Base-by-base conservation (phyloP, 37 sponge, comb jelly and placozoan genomes). In the Oscarella lobularis region DNA sequence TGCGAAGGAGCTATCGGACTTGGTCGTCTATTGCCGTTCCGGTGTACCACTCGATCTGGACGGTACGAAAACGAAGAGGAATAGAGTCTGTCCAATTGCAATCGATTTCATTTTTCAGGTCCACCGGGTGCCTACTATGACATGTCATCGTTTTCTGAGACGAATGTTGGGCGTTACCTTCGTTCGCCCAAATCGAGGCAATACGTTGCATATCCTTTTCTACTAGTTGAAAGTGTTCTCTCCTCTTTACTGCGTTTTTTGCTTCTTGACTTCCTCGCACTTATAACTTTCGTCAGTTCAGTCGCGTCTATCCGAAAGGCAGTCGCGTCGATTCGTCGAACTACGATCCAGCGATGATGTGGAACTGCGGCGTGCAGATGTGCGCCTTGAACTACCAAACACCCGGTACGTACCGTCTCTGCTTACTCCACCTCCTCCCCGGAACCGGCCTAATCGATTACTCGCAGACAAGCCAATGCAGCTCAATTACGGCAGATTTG, bases 321-420 rank as follows among this genome's bases (percentile, higher is more conserved):
- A 81, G 77, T 76, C 76, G 99, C 1, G 75, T 94, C 39, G 93
- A 94, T 81, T 95, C 95, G 35, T 85, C 87, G 73, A 98, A 98
- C 84, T 94, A 85, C 80, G 87, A 95, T 70, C 99, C 99, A 27
- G 41, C 79, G 33, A 83, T 87, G 29, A 83, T 91, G 81, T 98
- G 99, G 99, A 92, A 87, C 67, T 85, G 84, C 36, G 99, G 99
- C 3, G 89, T 74, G 20, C 99, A 98, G 39, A 73, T 92, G 54
- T 90, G 92, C 41, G 80, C 99, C 33, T 87, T 98, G 74, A 98
- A 98, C 86, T 92, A 85, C 81, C 99, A 98, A 81, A 95, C 99
- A 38, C 91, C 84, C 72, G 88, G 85, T 86, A 6, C n/a, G n/a
- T n/a, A n/a, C 38, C 3, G 34, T 2, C 9, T 39, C 41, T 3